phyloP scores from a whole-genome alignment of 2,113 vertebrate genomes.

The Gambusia affinis region DNA sequence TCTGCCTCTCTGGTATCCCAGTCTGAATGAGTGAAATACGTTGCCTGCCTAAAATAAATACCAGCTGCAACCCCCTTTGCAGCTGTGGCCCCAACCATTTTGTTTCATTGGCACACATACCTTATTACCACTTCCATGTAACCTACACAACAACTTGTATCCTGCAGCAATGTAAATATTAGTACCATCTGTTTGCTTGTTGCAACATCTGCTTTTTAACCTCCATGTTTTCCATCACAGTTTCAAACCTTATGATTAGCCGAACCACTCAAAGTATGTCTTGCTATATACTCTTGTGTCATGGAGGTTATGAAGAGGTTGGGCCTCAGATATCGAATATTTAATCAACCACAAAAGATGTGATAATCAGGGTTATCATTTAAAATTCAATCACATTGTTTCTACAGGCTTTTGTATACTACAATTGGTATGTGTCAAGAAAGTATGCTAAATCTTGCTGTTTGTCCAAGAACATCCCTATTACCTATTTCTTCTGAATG shows the following conservation, averaged over 20 bases:
- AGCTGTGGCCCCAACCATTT: slow-evolving; percentile 30
- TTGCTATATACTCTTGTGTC: slow-evolving; percentile 24
- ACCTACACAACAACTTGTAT: slow-evolving; percentile 34
- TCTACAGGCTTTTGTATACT: neutral
- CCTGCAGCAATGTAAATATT: slow-evolving; percentile 66
- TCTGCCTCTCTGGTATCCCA: slow-evolving; percentile 9
- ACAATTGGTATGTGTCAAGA: neutral
- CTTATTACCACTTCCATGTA: slow-evolving; percentile 49
- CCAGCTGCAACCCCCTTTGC: slow-evolving; percentile 1
- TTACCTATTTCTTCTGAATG: neutral
- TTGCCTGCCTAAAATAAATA: slow-evolving; percentile 49
- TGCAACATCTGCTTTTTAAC: slow-evolving; percentile 79
- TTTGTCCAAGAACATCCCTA: slow-evolving; percentile 11
- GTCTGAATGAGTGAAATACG: slow-evolving; percentile 47
- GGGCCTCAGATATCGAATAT: slow-evolving; percentile 13
- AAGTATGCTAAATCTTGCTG: slow-evolving; percentile 18
- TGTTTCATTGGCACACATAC: slow-evolving; percentile 44
- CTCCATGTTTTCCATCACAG: slow-evolving; percentile 53
- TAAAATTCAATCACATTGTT: neutral
- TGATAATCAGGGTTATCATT: neutral
- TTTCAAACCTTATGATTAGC: slow-evolving; percentile 71
- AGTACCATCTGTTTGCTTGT: slow-evolving; percentile 67
- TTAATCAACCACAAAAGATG: slow-evolving; percentile 4
- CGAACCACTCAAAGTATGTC: slow-evolving; percentile 10
- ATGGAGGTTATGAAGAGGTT: slow-evolving; percentile 1